These are phyloP conservation scores for Philaenus spumarius DNA, from an alignment of 1,140 invertebrate species.

Conservation along the genomic window DNA sequence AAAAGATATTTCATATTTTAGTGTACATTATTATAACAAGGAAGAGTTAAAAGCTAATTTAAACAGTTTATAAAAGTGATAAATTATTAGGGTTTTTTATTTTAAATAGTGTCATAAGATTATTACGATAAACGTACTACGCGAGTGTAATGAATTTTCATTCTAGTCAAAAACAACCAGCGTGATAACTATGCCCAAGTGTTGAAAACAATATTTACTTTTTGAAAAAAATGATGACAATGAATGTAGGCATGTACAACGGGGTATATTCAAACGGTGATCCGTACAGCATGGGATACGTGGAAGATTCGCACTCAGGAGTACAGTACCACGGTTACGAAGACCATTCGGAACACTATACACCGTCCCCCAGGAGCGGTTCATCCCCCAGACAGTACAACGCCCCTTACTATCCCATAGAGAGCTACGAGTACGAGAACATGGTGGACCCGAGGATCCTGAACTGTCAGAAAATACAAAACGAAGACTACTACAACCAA, in stretches of 20 bases:
- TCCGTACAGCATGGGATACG: slow-evolving; percentile 10
- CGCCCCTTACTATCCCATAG: slow-evolving; percentile 7
- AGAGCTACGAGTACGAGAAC: slow-evolving; percentile 14
- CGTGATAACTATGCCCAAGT: too few relatives aligned
- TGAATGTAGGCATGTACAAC: slow-evolving; percentile 25
- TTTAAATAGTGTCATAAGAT: too few relatives aligned
- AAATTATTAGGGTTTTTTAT: too few relatives aligned
- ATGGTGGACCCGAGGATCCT: slow-evolving; percentile 7
- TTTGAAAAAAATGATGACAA: slow-evolving; percentile 27
- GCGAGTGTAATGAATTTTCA: too few relatives aligned
- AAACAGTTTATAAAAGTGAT: too few relatives aligned
- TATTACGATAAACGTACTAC: too few relatives aligned
- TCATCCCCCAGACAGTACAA: not conserved
- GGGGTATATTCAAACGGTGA: slow-evolving; percentile 5
- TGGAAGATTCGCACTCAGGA: slow-evolving; percentile 8
- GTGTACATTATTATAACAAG: too few relatives aligned
- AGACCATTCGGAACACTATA: slow-evolving; percentile 14
- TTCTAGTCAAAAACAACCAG: too few relatives aligned
- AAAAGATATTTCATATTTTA: too few relatives aligned
- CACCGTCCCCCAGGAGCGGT: not conserved
- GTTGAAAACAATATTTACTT: too few relatives aligned
- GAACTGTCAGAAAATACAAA: slow-evolving; percentile 11
- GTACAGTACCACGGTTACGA: slow-evolving; percentile 15
- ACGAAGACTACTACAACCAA: slow-evolving; percentile 7
- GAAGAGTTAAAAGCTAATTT: too few relatives aligned